Evolutionary conservation across 2,113 vertebrate species (phyloP).

Genomic region (Procavia capensis): DNA sequence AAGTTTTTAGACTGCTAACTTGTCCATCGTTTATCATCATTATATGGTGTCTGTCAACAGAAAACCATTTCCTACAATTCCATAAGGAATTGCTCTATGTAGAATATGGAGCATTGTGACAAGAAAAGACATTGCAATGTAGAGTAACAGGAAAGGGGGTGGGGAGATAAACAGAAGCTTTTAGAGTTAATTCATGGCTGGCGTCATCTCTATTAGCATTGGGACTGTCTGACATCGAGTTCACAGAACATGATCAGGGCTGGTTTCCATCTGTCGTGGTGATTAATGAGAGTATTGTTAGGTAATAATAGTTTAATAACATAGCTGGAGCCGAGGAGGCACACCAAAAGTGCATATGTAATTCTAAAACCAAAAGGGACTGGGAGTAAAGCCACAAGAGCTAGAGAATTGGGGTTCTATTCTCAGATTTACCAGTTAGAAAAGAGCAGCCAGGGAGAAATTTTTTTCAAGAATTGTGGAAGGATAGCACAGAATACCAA

Average conservation of each 20-base stretch:
- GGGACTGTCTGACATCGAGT: constrained; percentile 77
- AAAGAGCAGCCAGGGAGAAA: not conserved
- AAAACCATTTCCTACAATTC: constrained; percentile 77
- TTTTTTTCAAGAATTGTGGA: not conserved
- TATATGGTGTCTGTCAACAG: constrained; percentile 83
- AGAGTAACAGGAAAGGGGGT: constrained; percentile 75
- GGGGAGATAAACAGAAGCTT: constrained; percentile 80
- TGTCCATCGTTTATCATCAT: constrained; percentile 83
- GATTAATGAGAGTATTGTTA: constrained; percentile 84
- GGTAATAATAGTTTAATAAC: constrained; percentile 80
- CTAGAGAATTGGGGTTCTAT: constrained; percentile 36
- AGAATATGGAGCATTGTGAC: constrained; percentile 79
- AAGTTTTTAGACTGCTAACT: constrained; percentile 75
- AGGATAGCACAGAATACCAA: not conserved
- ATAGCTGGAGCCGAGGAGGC: constrained; percentile 38
- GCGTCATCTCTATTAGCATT: constrained; percentile 83
- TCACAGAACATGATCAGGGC: constrained; percentile 79
- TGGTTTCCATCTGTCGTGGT: constrained; percentile 81
- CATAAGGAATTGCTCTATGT: constrained; percentile 69
- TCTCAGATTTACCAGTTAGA: constrained; percentile 1
- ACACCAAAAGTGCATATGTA: constrained; percentile 60
- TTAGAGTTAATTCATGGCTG: constrained; percentile 83
- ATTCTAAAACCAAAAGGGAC: constrained; percentile 58
- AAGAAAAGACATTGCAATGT: constrained; percentile 69
- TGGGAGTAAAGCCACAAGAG: constrained; percentile 16